phyloP scores from a whole-genome alignment of 2,888 invertebrate genomes.

The Euproctis similis region DNA sequence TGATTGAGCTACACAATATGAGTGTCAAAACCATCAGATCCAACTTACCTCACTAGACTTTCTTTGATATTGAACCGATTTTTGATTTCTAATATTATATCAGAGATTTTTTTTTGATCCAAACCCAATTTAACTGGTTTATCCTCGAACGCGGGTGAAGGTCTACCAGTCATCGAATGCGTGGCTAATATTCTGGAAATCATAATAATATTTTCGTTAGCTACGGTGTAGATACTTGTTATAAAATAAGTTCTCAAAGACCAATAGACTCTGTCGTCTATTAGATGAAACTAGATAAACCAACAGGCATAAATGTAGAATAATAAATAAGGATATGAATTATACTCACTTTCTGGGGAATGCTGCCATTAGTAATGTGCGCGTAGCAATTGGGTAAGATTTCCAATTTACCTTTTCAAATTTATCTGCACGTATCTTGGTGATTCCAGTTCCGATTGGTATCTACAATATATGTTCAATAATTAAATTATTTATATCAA shows the following conservation, averaged over 20 bases:
- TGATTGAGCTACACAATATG: background rate
- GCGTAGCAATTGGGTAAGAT: conserved; percentile 65
- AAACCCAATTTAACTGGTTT: background rate
- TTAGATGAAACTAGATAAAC: too few relatives aligned
- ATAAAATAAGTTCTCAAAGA: too few relatives aligned
- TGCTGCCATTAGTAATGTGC: conserved; percentile 60
- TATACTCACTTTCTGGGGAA: conserved; percentile 60
- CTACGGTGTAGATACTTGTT: too few relatives aligned
- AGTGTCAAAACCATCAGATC: background rate
- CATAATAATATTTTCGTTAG: too few relatives aligned
- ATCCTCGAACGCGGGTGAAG: background rate
- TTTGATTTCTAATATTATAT: background rate
- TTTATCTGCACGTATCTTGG: conserved; percentile 52
- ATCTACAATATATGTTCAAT: too few relatives aligned
- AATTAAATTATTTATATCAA: too few relatives aligned
- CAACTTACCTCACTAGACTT: background rate
- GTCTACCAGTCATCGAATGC: background rate
- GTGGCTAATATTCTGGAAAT: background rate
- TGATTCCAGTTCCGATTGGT: too few relatives aligned
- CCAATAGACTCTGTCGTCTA: too few relatives aligned
- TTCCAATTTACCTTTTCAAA: conserved; percentile 63
- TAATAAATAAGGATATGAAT: too few relatives aligned
- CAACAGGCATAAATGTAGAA: too few relatives aligned
- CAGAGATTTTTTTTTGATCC: background rate
- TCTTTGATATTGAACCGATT: background rate